phyloP scores from a whole-genome alignment of 2,797 vertebrate species.

The Garrulus glandarius region DNA sequence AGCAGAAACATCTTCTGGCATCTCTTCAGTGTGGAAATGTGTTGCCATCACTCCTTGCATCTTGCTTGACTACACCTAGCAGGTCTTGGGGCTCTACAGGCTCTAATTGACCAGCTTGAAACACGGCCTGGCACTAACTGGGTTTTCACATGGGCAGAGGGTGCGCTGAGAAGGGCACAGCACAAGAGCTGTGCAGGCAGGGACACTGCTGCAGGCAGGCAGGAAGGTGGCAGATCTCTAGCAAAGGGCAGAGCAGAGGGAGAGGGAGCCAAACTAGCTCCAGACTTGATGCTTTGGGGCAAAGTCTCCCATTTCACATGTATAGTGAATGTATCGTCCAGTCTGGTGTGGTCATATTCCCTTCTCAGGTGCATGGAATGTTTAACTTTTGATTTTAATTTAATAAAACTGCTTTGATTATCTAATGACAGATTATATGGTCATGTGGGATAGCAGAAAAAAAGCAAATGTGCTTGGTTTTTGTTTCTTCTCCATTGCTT shows the following conservation, averaged over 20 bases:
- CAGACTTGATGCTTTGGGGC: neutral
- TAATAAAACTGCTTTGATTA: constrained; percentile 24
- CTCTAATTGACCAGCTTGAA: neutral
- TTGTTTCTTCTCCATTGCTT: neutral
- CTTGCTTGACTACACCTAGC: neutral
- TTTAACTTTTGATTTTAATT: neutral
- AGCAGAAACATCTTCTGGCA: constrained; percentile 22
- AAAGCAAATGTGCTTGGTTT: neutral
- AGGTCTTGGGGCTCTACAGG: neutral
- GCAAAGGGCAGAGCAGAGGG: neutral
- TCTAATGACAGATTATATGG: neutral
- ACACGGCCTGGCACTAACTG: neutral
- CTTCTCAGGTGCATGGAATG: neutral
- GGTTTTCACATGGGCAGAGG: neutral
- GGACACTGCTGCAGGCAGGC: neutral
- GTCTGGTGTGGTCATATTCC: neutral
- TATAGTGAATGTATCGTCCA: neutral
- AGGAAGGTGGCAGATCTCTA: neutral
- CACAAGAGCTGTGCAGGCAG: neutral
- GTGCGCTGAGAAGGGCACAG: accelerated
- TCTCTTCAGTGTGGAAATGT: neutral
- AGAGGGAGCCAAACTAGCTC: neutral
- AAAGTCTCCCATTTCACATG: neutral
- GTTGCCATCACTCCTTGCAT: neutral
- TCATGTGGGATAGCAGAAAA: neutral